A percentile compares a stretch with the other conserved stretches of the same genome.
Conservation (phyloP, 2,797 vertebrate species). For the Rhodeus uyekii region DNA sequence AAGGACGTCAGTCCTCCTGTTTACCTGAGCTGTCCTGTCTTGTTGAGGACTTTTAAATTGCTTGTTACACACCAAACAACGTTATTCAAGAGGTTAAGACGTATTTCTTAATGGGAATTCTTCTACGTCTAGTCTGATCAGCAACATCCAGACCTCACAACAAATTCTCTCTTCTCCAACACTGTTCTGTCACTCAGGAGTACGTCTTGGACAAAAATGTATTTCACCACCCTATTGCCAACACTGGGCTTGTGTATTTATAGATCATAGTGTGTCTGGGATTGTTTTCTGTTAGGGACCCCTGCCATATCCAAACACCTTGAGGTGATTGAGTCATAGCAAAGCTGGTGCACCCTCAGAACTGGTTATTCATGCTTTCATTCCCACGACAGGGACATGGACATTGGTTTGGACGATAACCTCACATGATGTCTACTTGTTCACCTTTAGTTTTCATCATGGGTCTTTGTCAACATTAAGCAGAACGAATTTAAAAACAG, state of each 20-base stretch:
- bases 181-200: constrained; percentile 16
- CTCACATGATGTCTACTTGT: neutral
- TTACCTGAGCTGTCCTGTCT: constrained; percentile 31
- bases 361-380: neutral
- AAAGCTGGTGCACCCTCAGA: neutral
- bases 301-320: constrained; percentile 14
- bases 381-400: neutral
- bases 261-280: neutral
- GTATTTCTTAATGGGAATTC: constrained; percentile 9
- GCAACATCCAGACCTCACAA: constrained; percentile 38
- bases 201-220: constrained; percentile 6
- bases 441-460: neutral
- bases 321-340: constrained; percentile 7
- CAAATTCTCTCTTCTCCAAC: constrained; percentile 30
- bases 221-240: neutral
- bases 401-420: neutral
- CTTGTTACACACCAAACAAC: constrained; percentile 39
- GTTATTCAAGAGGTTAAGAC: constrained; percentile 17
- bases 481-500: neutral
- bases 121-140: constrained; percentile 52
- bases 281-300: neutral
- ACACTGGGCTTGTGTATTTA: neutral
- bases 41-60: constrained; percentile 34
- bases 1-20: neutral
- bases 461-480: neutral